Percentiles rank a stretch among this genome's conserved stretches.
These are phyloP conservation scores for Gnathonemus echidnorhynchus DNA, from an alignment of 2,113 vertebrate species.

Conservation along the genomic window DNA sequence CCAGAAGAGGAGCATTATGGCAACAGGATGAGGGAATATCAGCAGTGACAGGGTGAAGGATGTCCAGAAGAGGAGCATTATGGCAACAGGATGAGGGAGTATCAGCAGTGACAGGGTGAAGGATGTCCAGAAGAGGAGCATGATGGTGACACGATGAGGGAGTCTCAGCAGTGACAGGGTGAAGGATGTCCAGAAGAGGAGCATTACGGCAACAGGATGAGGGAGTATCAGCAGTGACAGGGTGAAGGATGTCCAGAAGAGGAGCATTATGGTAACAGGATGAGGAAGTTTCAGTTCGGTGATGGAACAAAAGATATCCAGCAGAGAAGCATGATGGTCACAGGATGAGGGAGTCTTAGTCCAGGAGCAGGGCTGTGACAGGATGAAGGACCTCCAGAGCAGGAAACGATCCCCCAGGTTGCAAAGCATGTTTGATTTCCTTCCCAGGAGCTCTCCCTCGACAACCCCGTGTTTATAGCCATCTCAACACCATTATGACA, in stretches of 20 bases:
- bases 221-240: background rate
- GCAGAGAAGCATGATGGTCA: background rate
- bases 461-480: slow-evolving; percentile 41
- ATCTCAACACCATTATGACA: slow-evolving; percentile 36
- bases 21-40: background rate
- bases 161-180: slow-evolving; percentile 7
- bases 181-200: background rate
- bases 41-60: background rate
- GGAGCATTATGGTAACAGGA: background rate
- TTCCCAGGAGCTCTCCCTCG: slow-evolving; percentile 34
- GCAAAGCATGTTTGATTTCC: slow-evolving; percentile 29
- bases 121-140: background rate
- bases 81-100: background rate
- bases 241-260: background rate
- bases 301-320: background rate
- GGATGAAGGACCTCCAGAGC: slow-evolving; percentile 22
- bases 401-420: slow-evolving; percentile 14
- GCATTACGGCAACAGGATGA: background rate
- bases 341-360: background rate
- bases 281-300: background rate
- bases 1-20: background rate
- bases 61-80: background rate
- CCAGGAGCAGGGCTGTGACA: slow-evolving; percentile 13
- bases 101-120: background rate
- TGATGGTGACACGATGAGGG: background rate